Conservation (phyloP, 2,113 vertebrate genomes). For the Pelusios castaneus region DNA sequence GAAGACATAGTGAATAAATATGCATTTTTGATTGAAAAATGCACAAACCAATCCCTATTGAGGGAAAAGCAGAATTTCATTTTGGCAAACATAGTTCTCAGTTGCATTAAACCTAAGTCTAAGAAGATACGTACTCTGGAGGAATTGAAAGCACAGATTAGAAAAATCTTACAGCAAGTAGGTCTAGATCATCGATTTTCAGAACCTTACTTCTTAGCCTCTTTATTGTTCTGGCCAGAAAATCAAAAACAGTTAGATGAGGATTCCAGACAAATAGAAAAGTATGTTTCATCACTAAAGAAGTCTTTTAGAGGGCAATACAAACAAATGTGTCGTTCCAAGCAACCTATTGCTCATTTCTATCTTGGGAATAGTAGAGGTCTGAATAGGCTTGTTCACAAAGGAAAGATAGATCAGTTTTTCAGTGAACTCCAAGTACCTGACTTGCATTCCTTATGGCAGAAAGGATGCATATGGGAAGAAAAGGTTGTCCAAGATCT, state of each 20-base stretch:
- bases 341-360: conserved; percentile 68
- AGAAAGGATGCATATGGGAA: conserved; percentile 69
- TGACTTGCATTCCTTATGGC: conserved; percentile 61
- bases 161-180: conserved; percentile 38
- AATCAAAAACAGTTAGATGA: conserved; percentile 53
- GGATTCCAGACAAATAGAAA: conserved; percentile 61
- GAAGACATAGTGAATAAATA: conserved; percentile 67
- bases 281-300: conserved; percentile 41
- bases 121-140: neutral
- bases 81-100: conserved; percentile 76
- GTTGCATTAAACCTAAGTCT: conserved; percentile 69
- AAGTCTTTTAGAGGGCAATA: conserved; percentile 58
- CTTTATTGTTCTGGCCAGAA: conserved; percentile 75
- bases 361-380: conserved; percentile 53
- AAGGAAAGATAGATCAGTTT: conserved; percentile 63
- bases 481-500: conserved; percentile 35
- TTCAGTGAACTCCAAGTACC: conserved; percentile 4
- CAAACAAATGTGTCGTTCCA: conserved; percentile 52
- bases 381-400: conserved; percentile 68
- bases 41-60: conserved; percentile 25
- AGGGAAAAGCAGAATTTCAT: conserved; percentile 77
- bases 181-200: neutral
- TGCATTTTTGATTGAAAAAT: conserved; percentile 26
- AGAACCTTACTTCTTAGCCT: conserved; percentile 74
- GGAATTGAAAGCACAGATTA: conserved; percentile 56